A percentile compares a stretch with the other conserved stretches of the same genome.
These are phyloP conservation scores for Drosophila varians DNA, from an alignment of 1,140 invertebrate species.

Conservation along the genomic window DNA sequence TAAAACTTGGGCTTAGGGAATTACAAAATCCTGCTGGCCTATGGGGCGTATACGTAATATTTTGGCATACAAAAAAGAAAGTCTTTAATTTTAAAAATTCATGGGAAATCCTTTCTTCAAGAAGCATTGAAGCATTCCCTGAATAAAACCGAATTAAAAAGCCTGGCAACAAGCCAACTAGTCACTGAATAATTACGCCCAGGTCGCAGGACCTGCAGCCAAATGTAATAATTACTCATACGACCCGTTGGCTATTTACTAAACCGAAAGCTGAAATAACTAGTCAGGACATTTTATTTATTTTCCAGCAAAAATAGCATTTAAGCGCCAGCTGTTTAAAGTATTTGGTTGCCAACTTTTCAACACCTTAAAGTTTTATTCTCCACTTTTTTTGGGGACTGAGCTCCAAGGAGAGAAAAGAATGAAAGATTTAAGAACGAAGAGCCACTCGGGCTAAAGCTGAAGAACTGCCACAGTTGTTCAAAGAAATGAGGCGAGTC, in stretches of 20 bases:
- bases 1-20: not conserved
- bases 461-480: constrained; percentile 71
- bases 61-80: no score
- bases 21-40: not conserved
- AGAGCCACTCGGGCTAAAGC: constrained; percentile 42
- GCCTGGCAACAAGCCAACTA: not conserved
- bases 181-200: not conserved
- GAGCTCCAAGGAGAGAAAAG: not conserved
- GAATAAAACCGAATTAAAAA: not conserved
- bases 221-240: not conserved
- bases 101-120: no score
- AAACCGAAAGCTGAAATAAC: not conserved
- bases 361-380: not conserved
- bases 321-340: no score
- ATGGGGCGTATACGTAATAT: not conserved
- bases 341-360: not conserved
- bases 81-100: no score
- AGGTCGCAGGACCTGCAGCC: no score
- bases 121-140: not conserved
- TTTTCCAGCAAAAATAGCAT: no score
- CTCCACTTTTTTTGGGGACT: not conserved
- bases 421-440: not conserved
- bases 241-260: not conserved
- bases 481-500: constrained; percentile 69
- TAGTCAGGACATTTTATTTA: not conserved